A percentile compares a stretch with the other conserved stretches of the same genome.
Evolutionary conservation across 2,113 vertebrate species (phyloP).

Genomic region (Cepphus grylle): DNA sequence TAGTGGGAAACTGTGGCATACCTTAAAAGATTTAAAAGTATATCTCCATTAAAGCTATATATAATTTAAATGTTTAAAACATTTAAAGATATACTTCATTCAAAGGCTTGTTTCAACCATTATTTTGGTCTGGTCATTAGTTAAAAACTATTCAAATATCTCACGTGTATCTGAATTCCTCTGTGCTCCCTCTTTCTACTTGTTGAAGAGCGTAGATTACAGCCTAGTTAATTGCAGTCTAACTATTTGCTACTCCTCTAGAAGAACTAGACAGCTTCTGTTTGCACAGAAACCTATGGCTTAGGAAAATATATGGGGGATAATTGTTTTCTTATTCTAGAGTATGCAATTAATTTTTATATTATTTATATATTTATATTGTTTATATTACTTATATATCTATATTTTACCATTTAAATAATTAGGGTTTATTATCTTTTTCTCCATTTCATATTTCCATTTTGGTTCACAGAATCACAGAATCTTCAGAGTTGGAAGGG

Average conservation of each 20-base stretch:
- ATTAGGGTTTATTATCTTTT: neutral
- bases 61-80: neutral
- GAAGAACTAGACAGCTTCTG: neutral
- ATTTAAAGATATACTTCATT: neutral
- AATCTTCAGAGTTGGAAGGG: no score
- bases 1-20: neutral
- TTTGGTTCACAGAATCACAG: neutral
- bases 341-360: neutral
- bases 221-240: neutral
- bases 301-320: neutral
- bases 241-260: neutral
- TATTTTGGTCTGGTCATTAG: neutral
- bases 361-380: neutral
- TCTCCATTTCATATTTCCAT: neutral
- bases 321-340: neutral
- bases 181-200: neutral
- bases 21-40: neutral
- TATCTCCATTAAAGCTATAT: neutral
- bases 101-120: neutral
- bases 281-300: neutral
- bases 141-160: neutral
- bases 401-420: neutral
- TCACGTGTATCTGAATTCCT: neutral
- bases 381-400: neutral
- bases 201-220: neutral